These are phyloP conservation scores for Oryzias melastigma DNA, from an alignment of 2,113 vertebrate genomes.

Conservation along the genomic window DNA sequence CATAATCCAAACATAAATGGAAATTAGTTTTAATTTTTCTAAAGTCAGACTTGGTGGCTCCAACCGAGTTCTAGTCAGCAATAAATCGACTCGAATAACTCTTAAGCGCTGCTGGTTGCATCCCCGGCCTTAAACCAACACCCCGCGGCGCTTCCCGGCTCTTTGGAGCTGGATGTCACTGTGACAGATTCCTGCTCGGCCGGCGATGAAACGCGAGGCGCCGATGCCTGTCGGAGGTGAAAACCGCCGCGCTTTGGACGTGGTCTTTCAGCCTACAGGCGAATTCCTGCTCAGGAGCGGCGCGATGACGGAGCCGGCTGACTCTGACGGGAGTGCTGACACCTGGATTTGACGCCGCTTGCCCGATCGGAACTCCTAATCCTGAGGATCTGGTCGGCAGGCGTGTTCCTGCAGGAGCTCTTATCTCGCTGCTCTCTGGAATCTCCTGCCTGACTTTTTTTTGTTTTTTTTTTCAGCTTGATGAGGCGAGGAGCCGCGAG, in stretches of 20 bases:
- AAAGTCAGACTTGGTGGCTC: too few species aligned
- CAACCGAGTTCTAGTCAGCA: too few species aligned
- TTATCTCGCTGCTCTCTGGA: too few species aligned
- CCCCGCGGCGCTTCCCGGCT: too few species aligned
- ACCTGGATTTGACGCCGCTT: not conserved
- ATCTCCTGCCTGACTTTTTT: not conserved
- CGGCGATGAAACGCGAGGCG: not conserved
- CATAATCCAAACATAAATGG: too few species aligned
- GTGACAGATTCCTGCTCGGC: not conserved
- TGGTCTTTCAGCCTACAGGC: not conserved
- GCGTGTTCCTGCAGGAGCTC: not conserved
- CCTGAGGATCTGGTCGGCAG: too few species aligned
- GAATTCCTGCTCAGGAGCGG: not conserved
- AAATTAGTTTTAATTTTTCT: too few species aligned
- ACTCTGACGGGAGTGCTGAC: not conserved
- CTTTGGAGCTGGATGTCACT: not conserved
- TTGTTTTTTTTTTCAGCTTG: constrained; percentile 10
- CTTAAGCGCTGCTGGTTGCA: too few species aligned
- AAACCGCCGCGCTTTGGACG: not conserved
- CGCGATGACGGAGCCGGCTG: not conserved
- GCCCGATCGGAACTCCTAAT: not conserved
- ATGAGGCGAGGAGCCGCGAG: not conserved
- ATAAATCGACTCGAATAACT: too few species aligned
- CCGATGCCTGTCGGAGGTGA: not conserved
- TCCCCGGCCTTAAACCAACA: too few species aligned